Evolutionary conservation across 2,888 invertebrate genomes (phyloP), one percentile per base, ranked within the genome.

Genomic region (Ophraella communa): DNA sequence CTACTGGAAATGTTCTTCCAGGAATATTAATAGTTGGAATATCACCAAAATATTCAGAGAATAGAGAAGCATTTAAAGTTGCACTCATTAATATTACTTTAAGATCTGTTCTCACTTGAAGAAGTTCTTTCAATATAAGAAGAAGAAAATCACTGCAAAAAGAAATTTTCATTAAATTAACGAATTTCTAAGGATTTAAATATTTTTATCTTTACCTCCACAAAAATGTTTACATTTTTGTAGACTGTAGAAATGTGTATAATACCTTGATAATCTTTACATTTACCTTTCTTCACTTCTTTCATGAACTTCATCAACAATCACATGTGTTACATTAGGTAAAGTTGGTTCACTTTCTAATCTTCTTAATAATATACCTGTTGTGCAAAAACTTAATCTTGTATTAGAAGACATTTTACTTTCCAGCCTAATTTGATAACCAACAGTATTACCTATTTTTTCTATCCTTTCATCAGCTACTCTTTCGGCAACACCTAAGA

Each of bases 261-360:
- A n/a, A n/a, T n/a, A 30, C 11, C 30, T 30, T 8, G 11, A 30
- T 30, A 30, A 30, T 10, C 8, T 33, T 11, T 42, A 20, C 8
- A 3, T 80, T 84, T 85, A 83, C 88, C 88, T 92, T 78, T 94
- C 93, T 75, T 94, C 92, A 23, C 92, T 93, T 58, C 97, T 85
- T 80, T 97, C 96, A 77, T 97, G 97, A 0, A 97, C 94, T 83
- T 97, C 97, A 79, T 97, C 97, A 0, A 94, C 91, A 65, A 94
- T 87, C 5, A 94, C 83, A 78, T 97, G 96, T 0, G 94, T 92
- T 0, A 96, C 90, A 1, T 89, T 88, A 23, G 87, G 85, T 23
- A 96, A 80, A 7, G 89, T 84, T 0, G 91, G 89, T 77, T 95
- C 94, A 39, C 91, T 88, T 73, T 94, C 91, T 45, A 98, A 82